Conservation (phyloP, 2,888 invertebrate species). For the Mactromeris polynyma region DNA sequence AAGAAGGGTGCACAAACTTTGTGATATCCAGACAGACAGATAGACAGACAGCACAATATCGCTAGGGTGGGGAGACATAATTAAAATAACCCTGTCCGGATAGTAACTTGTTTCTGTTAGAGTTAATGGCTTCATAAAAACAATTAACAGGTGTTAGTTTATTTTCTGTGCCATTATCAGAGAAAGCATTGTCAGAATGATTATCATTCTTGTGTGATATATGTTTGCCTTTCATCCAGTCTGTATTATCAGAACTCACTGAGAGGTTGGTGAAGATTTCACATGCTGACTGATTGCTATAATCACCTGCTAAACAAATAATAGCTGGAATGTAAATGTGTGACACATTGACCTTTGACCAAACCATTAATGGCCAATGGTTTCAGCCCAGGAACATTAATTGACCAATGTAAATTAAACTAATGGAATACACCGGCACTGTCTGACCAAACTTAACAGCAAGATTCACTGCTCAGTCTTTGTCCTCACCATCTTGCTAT, state of each 20-base stretch:
- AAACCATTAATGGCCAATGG: not conserved
- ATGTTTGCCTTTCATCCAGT: not conserved
- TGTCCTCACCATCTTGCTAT: too few species aligned
- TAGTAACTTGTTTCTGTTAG: too few species aligned
- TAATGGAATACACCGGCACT: not conserved
- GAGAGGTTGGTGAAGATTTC: too few species aligned
- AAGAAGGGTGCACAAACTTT: too few species aligned
- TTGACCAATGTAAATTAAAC: not conserved
- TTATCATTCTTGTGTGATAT: not conserved
- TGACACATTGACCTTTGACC: not conserved
- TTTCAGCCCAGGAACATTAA: not conserved
- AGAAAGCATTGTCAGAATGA: not conserved
- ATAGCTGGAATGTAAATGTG: not conserved
- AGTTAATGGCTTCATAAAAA: too few species aligned
- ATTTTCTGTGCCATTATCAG: not conserved
- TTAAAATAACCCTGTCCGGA: too few species aligned
- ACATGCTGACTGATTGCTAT: not conserved
- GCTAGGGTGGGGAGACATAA: too few species aligned
- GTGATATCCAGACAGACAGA: too few species aligned
- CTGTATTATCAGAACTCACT: too few species aligned
- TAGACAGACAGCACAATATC: too few species aligned
- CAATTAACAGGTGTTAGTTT: too few species aligned
- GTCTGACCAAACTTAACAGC: not conserved
- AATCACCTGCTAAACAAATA: constrained; percentile 15
- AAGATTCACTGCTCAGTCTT: not conserved